Base-by-base conservation (phyloP, 2,888 invertebrate genomes). In the Tribolium freemani region DNA sequence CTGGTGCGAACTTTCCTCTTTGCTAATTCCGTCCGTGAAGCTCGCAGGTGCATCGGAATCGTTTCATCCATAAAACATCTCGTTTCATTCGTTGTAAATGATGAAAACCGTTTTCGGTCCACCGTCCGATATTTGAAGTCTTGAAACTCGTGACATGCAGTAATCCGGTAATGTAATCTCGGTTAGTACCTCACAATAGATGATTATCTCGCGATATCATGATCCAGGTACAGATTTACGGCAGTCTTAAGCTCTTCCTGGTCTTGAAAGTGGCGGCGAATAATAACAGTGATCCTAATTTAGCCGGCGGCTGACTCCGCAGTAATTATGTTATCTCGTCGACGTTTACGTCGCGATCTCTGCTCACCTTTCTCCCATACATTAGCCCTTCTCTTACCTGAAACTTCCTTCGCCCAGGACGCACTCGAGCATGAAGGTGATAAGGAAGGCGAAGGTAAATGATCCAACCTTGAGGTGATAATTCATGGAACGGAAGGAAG, bases 351-450 rank as follows among this genome's bases (percentile, higher is more conserved):
- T 71, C 79, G 77, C 78, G 81, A 81, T 81, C 81, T 81, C 75
- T 75, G 78, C 80, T 82, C 83, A 83, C 83, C 83, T 83, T 82
- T 78, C 79, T 57, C 78, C 80, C 82, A 81, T 82, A 82, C 80
- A 81, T 83, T 82, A 81, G 78, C 79, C 78, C 77, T 79, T 82
- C 73, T 20, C 61, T 81, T 83, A 82, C 83, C 83, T 83, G 83
- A 82, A 83, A 84, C 80, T 83, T 84, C 81, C 80, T 83, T 84
- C 81, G 75, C 78, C 79, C 76, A 74, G 78, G 81, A 78, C 79
- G 81, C 85, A 82, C 76, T 83, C 82, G 82, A 84, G 84, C 82
- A 84, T 84, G 83, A 86, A 85, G 84, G 84, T 84, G 86, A 86
- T 85, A 86, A 86, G 85, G 82, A 83, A 77, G 80, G 76, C 75